These are phyloP conservation scores for Tolmerus cingulatus DNA, from an alignment of 2,888 invertebrate species.

Conservation along the genomic window DNA sequence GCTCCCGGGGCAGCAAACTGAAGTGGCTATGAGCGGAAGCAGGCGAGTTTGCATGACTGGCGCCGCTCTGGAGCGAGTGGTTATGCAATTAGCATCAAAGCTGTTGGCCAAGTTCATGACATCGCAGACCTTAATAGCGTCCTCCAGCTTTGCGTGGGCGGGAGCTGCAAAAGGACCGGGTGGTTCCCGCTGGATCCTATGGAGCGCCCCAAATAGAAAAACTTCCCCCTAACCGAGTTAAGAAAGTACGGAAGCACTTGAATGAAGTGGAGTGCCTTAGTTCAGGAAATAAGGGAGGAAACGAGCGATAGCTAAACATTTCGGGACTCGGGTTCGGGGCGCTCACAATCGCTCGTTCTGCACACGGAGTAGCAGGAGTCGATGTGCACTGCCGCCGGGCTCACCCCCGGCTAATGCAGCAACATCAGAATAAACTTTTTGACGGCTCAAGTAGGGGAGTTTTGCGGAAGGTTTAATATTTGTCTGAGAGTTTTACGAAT, in stretches of 20 bases:
- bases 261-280: constrained; percentile 9
- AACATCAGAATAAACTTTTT: constrained; percentile 18
- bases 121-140: constrained; percentile 23
- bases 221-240: constrained; percentile 25
- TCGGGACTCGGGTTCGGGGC: background rate
- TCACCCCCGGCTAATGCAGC: background rate
- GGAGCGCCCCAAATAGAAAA: constrained; percentile 13
- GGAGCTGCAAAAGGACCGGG: background rate
- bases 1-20: background rate
- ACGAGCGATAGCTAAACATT: constrained; percentile 17
- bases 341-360: background rate
- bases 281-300: constrained; percentile 2
- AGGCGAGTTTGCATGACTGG: constrained; percentile 20
- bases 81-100: constrained; percentile 28
- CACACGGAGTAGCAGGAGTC: background rate
- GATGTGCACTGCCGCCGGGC: background rate
- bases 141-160: background rate
- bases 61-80: background rate
- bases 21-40: constrained; percentile 20
- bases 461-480: constrained; percentile 15
- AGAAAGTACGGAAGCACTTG: constrained; percentile 16
- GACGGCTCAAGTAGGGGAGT: constrained; percentile 4
- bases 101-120: constrained; percentile 35
- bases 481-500: constrained; percentile 13
- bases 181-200: background rate